A percentile compares a stretch with the other conserved stretches of the same genome.
Evolutionary conservation across 1,140 invertebrate species (phyloP).

Genomic region (Drosophila oshimai): DNA sequence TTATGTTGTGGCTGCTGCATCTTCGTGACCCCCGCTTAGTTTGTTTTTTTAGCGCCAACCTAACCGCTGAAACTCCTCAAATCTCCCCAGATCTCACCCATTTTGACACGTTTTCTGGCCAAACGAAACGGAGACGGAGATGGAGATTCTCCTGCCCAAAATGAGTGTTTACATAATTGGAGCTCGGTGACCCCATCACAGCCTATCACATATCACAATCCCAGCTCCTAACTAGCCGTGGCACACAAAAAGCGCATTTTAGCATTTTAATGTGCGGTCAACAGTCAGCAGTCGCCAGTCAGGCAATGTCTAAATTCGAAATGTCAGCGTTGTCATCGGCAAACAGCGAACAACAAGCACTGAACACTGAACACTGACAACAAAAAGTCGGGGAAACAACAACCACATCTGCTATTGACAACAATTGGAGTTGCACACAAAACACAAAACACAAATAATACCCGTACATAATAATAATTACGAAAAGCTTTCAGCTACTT

Average conservation of each 20-base stretch:
- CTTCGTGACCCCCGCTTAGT: conserved; percentile 38
- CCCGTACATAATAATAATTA: conserved; percentile 77
- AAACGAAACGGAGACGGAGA: conserved; percentile 52
- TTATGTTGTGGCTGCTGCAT: conserved; percentile 50
- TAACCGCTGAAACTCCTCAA: conserved; percentile 4
- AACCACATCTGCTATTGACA: conserved; percentile 45
- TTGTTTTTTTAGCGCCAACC: not conserved
- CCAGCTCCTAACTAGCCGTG: conserved; percentile 54
- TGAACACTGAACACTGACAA: conserved; percentile 3
- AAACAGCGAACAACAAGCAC: conserved; percentile 26
- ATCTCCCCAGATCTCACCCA: not conserved
- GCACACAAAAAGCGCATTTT: conserved; percentile 71
- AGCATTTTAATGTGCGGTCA: conserved; percentile 52
- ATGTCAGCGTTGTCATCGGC: conserved; percentile 73
- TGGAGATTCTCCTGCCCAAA: conserved; percentile 10
- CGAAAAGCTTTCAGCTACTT: conserved; percentile 60
- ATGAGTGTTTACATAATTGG: conserved; percentile 53
- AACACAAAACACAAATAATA: too few relatives aligned
- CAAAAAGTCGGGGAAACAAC: conserved; percentile 9
- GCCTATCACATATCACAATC: too few relatives aligned
- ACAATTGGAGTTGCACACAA: conserved; percentile 58
- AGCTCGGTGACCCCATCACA: conserved; percentile 15
- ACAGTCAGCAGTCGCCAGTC: conserved; percentile 25
- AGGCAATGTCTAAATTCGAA: conserved; percentile 74
- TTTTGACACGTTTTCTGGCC: conserved; percentile 58